A percentile compares a stretch with the other conserved stretches of the same genome.
These are phyloP conservation scores for Acanthosepion lycidas DNA, from an alignment of 2,888 invertebrate species.

Conservation along the genomic window DNA sequence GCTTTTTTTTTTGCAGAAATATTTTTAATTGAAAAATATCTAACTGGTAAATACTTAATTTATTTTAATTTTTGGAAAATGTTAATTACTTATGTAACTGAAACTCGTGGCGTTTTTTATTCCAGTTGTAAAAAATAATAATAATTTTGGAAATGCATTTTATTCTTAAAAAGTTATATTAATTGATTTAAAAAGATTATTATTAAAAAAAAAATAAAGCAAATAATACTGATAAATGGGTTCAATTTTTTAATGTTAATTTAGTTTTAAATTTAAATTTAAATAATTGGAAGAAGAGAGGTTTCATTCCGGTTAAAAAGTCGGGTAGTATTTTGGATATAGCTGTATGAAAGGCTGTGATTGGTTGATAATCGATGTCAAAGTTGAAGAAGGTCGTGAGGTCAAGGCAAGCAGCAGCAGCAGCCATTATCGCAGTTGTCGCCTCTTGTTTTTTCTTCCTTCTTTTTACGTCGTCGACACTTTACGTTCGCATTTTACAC, in stretches of 20 bases:
- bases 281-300: background rate
- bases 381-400: background rate
- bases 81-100: too few species aligned
- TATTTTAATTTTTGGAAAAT: too few species aligned
- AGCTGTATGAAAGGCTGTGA: background rate
- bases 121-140: too few species aligned
- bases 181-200: background rate
- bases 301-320: background rate
- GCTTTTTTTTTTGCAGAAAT: too few species aligned
- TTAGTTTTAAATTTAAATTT: background rate
- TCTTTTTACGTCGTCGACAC: conserved; percentile 21
- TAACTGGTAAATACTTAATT: too few species aligned
- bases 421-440: background rate
- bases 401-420: conserved; percentile 24
- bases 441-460: background rate
- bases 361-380: conserved; percentile 23
- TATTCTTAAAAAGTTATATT: too few species aligned
- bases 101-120: too few species aligned
- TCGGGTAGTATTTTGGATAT: background rate
- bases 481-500: background rate
- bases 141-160: too few species aligned
- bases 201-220: background rate
- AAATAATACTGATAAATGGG: background rate
- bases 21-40: too few species aligned
- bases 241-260: background rate